phyloP scores from a whole-genome alignment of 2,113 vertebrate species.

The Riparia riparia region DNA sequence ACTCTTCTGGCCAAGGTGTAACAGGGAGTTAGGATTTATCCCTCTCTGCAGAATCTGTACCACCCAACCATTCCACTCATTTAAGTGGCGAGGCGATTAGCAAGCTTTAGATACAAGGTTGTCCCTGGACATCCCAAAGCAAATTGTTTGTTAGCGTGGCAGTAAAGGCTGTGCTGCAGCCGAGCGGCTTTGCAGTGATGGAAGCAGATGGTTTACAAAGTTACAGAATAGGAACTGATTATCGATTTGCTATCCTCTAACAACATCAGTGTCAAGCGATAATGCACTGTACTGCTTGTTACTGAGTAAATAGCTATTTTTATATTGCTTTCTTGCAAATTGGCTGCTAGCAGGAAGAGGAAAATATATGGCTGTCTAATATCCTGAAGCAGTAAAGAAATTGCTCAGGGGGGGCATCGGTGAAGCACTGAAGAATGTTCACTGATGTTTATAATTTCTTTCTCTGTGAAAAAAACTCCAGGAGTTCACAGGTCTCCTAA shows the following conservation, averaged over 20 bases:
- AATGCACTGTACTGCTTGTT: slow-evolving; percentile 75
- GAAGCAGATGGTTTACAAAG: slow-evolving; percentile 70
- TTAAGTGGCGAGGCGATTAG: slow-evolving; percentile 24
- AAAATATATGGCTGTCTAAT: slow-evolving; percentile 65
- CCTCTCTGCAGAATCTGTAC: not conserved
- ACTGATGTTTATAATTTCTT: slow-evolving; percentile 64
- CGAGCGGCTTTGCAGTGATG: slow-evolving; percentile 34
- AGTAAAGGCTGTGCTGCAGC: slow-evolving; percentile 27
- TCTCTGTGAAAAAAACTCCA: slow-evolving; percentile 12
- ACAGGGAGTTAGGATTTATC: not conserved
- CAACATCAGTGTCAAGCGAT: slow-evolving; percentile 60
- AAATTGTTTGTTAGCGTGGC: slow-evolving; percentile 6
- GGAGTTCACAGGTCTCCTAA: slow-evolving; percentile 20
- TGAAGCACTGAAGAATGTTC: slow-evolving; percentile 28
- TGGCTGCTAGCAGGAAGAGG: slow-evolving; percentile 61
- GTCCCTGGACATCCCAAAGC: not conserved
- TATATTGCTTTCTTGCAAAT: slow-evolving; percentile 77
- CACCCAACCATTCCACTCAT: not conserved
- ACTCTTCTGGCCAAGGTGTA: not conserved
- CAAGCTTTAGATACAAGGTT: slow-evolving; percentile 8
- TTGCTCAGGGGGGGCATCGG: not conserved
- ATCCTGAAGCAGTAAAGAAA: slow-evolving; percentile 65
- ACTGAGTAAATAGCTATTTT: slow-evolving; percentile 76
- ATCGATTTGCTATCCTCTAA: slow-evolving; percentile 77
- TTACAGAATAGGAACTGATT: slow-evolving; percentile 72